These are phyloP conservation scores for Drosophila cognata DNA, from an alignment of 2,888 invertebrate species.

Conservation along the genomic window DNA sequence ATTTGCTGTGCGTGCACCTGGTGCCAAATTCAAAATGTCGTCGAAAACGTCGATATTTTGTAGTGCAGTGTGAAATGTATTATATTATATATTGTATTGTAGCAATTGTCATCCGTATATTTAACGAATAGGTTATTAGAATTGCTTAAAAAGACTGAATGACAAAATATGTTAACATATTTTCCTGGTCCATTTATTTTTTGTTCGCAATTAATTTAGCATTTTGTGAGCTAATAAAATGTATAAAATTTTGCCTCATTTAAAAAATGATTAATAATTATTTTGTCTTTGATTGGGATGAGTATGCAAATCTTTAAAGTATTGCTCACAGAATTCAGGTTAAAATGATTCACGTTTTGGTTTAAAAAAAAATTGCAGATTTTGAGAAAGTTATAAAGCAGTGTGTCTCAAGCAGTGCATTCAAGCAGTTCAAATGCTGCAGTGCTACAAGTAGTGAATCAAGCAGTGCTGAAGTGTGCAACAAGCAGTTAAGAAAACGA, in stretches of 20 bases:
- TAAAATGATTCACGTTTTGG: constrained; percentile 16
- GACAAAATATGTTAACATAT: constrained; percentile 39
- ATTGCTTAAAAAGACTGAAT: constrained; percentile 53
- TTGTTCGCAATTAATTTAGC: constrained; percentile 23
- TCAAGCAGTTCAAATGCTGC: not conserved
- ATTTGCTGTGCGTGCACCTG: constrained; percentile 58
- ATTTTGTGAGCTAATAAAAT: constrained; percentile 37
- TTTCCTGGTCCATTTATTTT: constrained; percentile 30
- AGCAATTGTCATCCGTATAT: constrained; percentile 28
- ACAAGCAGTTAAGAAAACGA: not conserved
- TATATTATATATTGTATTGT: constrained; percentile 40
- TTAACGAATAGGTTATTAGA: constrained; percentile 32
- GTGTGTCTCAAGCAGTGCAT: not conserved
- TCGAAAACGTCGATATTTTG: constrained; percentile 31
- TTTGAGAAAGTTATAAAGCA: constrained; percentile 3
- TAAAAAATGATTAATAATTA: not conserved
- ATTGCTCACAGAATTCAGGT: not conserved
- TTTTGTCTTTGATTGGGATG: not conserved
- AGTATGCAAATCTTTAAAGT: not conserved
- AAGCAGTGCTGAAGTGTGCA: not conserved
- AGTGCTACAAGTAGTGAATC: not conserved
- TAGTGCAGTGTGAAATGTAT: constrained; percentile 57
- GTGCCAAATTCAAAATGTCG: constrained; percentile 31
- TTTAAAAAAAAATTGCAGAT: constrained; percentile 5
- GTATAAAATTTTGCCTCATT: constrained; percentile 2